phyloP scores from a whole-genome alignment of 1,140 invertebrate species.

The Drosophila jambulina region DNA sequence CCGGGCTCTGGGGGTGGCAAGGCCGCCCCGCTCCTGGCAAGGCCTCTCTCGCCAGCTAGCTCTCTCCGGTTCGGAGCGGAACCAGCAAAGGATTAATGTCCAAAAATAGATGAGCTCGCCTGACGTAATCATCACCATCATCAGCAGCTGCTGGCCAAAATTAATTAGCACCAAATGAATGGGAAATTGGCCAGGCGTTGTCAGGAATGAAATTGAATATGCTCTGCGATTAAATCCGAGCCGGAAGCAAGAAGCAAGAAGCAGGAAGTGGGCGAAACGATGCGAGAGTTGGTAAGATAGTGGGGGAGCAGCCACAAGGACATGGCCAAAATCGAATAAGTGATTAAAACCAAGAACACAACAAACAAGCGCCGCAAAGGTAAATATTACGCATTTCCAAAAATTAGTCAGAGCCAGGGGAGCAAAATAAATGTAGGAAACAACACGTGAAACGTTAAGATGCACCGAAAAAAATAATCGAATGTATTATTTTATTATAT shows the following conservation, averaged over 20 bases:
- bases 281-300: constrained; percentile 3
- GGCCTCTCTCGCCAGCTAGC: constrained; percentile 4
- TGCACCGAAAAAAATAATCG: background rate
- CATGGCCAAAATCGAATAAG: constrained; percentile 24
- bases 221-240: constrained; percentile 46
- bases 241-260: constrained; percentile 17
- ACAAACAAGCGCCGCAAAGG: constrained; percentile 28
- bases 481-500: background rate
- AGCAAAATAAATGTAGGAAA: constrained; percentile 9
- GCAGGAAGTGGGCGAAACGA: background rate
- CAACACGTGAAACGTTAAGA: constrained; percentile 12
- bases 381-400: constrained; percentile 25
- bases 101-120: constrained; percentile 52
- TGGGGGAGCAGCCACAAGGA: constrained; percentile 1
- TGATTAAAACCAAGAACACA: constrained; percentile 36
- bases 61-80: constrained; percentile 15
- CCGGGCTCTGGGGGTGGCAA: constrained; percentile 24
- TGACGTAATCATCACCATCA: constrained; percentile 54
- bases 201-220: constrained; percentile 56
- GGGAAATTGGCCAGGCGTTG: constrained; percentile 23
- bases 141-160: constrained; percentile 31
- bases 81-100: constrained; percentile 47
- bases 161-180: constrained; percentile 62
- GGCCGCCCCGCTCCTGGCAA: constrained; percentile 20
- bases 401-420: constrained; percentile 42